These are phyloP conservation scores for Thryonomys swinderianus DNA, from an alignment of 2,113 vertebrate species.

Conservation along the genomic window DNA sequence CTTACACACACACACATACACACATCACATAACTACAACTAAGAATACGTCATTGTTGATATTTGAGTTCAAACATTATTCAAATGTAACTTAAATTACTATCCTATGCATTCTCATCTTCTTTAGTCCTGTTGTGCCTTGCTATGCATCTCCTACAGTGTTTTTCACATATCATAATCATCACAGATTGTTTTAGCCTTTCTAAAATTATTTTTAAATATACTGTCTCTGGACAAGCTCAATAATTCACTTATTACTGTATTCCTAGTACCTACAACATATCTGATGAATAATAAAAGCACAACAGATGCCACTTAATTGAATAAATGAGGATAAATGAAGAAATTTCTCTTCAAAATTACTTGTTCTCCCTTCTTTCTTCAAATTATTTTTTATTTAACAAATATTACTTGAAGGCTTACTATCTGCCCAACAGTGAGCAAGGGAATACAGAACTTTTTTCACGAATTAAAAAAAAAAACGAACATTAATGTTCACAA, in stretches of 20 bases:
- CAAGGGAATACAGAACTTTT: background rate
- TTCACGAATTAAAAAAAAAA: background rate
- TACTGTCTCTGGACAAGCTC: background rate
- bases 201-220: background rate
- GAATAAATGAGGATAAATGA: background rate
- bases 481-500: background rate
- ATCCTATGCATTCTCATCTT: background rate
- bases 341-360: background rate
- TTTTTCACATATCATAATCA: background rate
- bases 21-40: background rate
- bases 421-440: background rate
- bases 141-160: background rate
- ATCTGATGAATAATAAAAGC: background rate
- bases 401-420: conserved; percentile 5
- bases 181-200: background rate
- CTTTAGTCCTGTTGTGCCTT: background rate
- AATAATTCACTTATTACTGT: background rate
- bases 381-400: conserved; percentile 21
- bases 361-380: background rate
- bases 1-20: background rate
- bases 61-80: background rate
- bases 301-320: background rate
- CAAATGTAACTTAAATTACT: background rate
- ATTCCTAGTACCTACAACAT: background rate
- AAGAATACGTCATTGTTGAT: conserved; percentile 14